Percentiles rank a stretch among this genome's conserved stretches.
Evolutionary conservation across 2,888 invertebrate genomes (phyloP).

Genomic region (Aspidiotus destructor): DNA sequence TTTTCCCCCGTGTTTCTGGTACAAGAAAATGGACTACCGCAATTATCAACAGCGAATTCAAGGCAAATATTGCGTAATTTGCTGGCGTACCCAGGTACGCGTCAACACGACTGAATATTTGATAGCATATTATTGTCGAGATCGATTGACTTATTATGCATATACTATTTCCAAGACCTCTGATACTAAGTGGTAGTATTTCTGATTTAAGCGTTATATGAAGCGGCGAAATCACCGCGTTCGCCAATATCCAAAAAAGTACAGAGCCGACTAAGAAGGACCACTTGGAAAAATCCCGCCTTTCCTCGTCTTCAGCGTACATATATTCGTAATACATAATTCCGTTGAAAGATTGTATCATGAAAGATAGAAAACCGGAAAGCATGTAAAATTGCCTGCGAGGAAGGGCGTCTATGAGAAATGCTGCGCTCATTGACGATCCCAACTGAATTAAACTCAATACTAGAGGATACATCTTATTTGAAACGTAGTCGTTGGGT

Average conservation of each 20-base stretch:
- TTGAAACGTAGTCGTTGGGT: slow-evolving; percentile 6
- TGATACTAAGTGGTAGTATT: slow-evolving; percentile 14
- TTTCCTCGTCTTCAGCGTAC: background rate
- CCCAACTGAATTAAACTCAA: slow-evolving; percentile 8
- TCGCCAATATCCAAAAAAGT: background rate
- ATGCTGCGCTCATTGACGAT: slow-evolving; percentile 4
- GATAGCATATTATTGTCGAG: background rate
- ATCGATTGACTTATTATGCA: background rate
- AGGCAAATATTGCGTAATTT: background rate
- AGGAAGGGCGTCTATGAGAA: slow-evolving; percentile 11
- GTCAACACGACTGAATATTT: background rate
- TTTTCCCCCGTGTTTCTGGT: slow-evolving; percentile 13
- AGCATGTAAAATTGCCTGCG: slow-evolving; percentile 9
- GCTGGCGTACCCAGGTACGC: background rate
- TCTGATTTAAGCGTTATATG: slow-evolving; percentile 15
- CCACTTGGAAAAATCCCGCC: background rate
- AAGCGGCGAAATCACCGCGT: slow-evolving; percentile 7
- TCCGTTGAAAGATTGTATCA: slow-evolving; percentile 13
- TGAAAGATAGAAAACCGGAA: background rate
- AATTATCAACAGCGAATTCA: background rate
- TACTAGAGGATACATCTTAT: slow-evolving; percentile 20
- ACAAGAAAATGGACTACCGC: background rate
- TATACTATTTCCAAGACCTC: slow-evolving; percentile 10
- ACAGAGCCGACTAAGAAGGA: background rate
- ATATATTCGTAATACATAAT: background rate